Conservation (phyloP, 2,888 invertebrate species). For the Pyralis farinalis region DNA sequence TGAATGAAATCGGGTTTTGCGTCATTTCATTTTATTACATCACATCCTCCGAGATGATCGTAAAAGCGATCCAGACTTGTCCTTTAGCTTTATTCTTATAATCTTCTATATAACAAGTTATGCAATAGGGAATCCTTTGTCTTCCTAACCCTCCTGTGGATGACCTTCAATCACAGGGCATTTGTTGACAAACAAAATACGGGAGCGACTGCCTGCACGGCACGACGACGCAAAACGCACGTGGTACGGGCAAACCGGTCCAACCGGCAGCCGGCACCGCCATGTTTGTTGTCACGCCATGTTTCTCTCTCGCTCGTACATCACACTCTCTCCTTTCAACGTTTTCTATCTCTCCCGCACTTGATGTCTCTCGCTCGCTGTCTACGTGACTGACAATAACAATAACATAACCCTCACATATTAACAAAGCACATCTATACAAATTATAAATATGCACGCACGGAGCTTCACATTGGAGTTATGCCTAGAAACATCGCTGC, state of each 20-base stretch:
- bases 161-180: slow-evolving; percentile 75
- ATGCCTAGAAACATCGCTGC: too few relatives aligned
- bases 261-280: slow-evolving; percentile 72
- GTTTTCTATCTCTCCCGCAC: slow-evolving; percentile 33
- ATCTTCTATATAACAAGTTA: slow-evolving; percentile 27
- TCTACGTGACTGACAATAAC: slow-evolving; percentile 77
- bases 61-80: slow-evolving; percentile 4
- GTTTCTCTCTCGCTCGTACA: slow-evolving; percentile 45
- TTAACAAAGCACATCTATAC: slow-evolving; percentile 29
- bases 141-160: slow-evolving; percentile 54
- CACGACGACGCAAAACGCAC: slow-evolving; percentile 67
- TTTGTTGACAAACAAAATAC: slow-evolving; percentile 78
- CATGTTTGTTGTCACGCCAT: slow-evolving; percentile 79
- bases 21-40: slow-evolving; percentile 20
- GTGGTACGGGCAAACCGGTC: slow-evolving; percentile 70
- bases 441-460: slow-evolving; percentile 24
- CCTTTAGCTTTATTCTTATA: slow-evolving; percentile 3
- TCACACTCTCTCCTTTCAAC: slow-evolving; percentile 29
- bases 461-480: too few relatives aligned
- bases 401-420: slow-evolving; percentile 61
- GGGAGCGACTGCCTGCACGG: slow-evolving; percentile 57
- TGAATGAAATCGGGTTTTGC: slow-evolving; percentile 20
- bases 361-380: slow-evolving; percentile 46
- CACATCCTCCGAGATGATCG: slow-evolving; percentile 11
- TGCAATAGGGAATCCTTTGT: slow-evolving; percentile 58